Conservation (phyloP, 2,113 vertebrate species). For the Nannospalax galili region DNA sequence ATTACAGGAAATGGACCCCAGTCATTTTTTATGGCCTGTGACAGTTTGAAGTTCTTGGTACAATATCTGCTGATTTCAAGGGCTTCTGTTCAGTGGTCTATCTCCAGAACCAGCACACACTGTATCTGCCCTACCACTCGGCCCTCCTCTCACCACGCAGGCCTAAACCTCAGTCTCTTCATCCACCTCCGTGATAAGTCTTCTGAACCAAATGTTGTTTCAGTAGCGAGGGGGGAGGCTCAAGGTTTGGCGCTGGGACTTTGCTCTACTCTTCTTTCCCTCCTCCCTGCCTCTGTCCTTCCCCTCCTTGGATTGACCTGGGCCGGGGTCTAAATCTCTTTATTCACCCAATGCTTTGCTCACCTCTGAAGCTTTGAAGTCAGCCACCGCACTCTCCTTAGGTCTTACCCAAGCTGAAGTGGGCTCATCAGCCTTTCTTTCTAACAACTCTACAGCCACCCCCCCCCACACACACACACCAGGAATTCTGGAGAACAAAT, state of each 20-base stretch:
- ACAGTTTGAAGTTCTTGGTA: background rate
- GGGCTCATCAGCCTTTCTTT: background rate
- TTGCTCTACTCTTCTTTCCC: background rate
- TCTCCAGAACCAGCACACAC: rapidly evolving
- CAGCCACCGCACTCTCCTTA: background rate
- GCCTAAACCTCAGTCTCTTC: background rate
- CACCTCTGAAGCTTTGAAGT: background rate
- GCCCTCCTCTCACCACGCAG: background rate
- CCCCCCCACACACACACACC: no score
- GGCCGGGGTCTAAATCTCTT: background rate
- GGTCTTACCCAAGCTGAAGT: background rate
- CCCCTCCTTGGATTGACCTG: background rate
- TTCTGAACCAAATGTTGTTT: background rate
- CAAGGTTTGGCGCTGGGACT: background rate
- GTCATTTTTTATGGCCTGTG: background rate
- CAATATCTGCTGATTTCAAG: background rate
- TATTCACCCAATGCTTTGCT: no score
- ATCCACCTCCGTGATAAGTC: background rate
- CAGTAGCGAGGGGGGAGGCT: rapidly evolving
- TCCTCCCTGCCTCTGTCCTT: background rate
- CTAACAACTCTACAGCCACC: background rate
- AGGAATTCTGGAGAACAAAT: slow-evolving; percentile 9
- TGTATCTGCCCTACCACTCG: background rate
- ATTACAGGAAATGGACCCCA: background rate
- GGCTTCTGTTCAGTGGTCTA: background rate